Evolutionary conservation across 1,140 invertebrate species (phyloP), one percentile per base, ranked within the genome.

Genomic region (Bicyclus anynana): DNA sequence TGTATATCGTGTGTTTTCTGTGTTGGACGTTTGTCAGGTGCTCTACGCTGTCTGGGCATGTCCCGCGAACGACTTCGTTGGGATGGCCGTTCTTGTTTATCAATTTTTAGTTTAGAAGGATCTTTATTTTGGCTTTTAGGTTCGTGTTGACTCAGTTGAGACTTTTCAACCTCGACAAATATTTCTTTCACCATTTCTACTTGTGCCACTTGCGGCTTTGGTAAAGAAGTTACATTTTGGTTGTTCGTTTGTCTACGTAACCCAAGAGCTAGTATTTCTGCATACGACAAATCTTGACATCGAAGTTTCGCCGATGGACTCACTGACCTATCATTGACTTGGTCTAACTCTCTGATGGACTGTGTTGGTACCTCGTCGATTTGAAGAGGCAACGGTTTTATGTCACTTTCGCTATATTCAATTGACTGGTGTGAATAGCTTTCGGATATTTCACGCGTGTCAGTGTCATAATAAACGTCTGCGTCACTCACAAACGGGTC

Each of bases 191-290:
- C 68, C 20, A 83, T 70, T 55, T 85, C 82, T 12, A 87, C 74
- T 48, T 84, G 78, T 42, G 84, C 84, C 9, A 75, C 73, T 63
- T 87, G 82, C 52, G 82, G 73, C 69, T 82, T 80, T 14, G 81
- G 77, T 51, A 85, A 62, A 13, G 69, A 48, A 5, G 68, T 74
- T 33, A 80, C 60, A 51, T 51, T 76, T 59, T 79, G 76, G 6
- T 59, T 70, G 26, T 66, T 72, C 1, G 69, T 51, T 58, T 84
- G 62, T 79, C 71, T 75, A 64, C 84, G 73, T 33, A 94, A 89
- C 2, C 93, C 93, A 59, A 94, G 91, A 2, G 93, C 92, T 60
- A 94, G 89, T 69, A 94, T 93, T 82, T 94, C 92, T 13, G 93
- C 93, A 79, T 94, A 94, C 1, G 93, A 94, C 58, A 93, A 90